phyloP scores from a whole-genome alignment of 2,797 vertebrate species.

The Picus viridis region DNA sequence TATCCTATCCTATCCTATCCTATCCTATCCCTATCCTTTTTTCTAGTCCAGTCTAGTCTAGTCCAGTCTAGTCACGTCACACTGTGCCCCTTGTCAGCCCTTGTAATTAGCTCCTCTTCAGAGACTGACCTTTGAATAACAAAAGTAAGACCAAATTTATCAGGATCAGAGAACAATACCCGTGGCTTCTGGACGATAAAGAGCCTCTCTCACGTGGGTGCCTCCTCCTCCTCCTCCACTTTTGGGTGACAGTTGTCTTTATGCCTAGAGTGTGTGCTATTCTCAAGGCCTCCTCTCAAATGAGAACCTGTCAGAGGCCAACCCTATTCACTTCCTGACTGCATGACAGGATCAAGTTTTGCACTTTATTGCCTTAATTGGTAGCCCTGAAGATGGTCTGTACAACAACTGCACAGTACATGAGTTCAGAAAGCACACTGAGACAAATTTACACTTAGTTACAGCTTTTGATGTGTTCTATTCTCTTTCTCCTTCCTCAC shows the following conservation, averaged over 20 bases:
- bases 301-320: not conserved
- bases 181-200: not conserved
- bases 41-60: too few relatives aligned
- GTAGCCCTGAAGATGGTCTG: not conserved
- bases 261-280: not conserved
- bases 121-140: not conserved
- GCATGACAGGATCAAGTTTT: not conserved
- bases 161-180: not conserved
- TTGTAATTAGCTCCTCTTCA: not conserved
- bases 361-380: not conserved
- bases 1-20: too few relatives aligned
- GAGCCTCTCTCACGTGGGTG: not conserved
- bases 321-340: not conserved
- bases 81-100: not conserved
- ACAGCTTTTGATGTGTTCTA: not conserved
- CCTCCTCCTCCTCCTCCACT: not conserved
- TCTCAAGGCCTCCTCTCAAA: not conserved
- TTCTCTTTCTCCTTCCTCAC: not conserved
- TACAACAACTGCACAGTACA: not conserved
- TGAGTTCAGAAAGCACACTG: not conserved
- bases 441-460: not conserved
- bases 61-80: too few relatives aligned
- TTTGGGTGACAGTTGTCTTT: not conserved
- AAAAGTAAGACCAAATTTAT: not conserved
- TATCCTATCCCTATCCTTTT: too few relatives aligned